Base-by-base conservation (phyloP, 1,140 invertebrate genomes). In the Nymphalis io region DNA sequence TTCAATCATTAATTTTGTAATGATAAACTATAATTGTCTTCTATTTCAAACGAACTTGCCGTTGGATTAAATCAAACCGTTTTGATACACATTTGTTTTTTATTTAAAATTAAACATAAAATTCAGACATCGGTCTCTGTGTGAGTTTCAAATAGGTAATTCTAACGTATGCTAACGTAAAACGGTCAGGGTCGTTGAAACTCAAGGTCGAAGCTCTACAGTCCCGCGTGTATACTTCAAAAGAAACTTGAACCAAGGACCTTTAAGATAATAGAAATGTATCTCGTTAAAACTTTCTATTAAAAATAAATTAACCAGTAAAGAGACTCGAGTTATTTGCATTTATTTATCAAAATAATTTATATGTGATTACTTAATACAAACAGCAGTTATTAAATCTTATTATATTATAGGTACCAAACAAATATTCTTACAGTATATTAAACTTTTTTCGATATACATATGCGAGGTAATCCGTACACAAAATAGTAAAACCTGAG, bases 101-200 rank as follows among this genome's bases (percentile, higher is more conserved):
- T 53, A 18, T 53, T 53, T 53, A 21, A 21, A 12, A 16, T 53
- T 53, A 53, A 21, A 44, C 40, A 44, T 3, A 44, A 53, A 53
- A 33, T 33, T 8, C 27, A 33, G 27, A 33, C 27, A 8, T 33
- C 27, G 27, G 51, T 15, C 13, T 55, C 15, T 11, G 39, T 33
- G 61, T 70, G 6, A 58, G 68, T 62, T 46, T 44, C 38, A 62
- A 57, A 57, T 58, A 23, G 44, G 46, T 38, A 61, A 60, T 48
- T 55, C 48, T 44, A 51, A 60, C 46, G 58, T 55, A 20, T 21
- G 33, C 33, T 63, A 63, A 63, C 60, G 60, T 63, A 53, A 55
- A 63, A 63, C 63, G 53, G 55, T 58, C 63, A 58, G 63, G 39
- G 48, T 58, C 63, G 63, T 65, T 66, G 63, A 20, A 46, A 58